Base-by-base conservation (phyloP, 1,140 invertebrate genomes). In the Chlorops oryzae region DNA sequence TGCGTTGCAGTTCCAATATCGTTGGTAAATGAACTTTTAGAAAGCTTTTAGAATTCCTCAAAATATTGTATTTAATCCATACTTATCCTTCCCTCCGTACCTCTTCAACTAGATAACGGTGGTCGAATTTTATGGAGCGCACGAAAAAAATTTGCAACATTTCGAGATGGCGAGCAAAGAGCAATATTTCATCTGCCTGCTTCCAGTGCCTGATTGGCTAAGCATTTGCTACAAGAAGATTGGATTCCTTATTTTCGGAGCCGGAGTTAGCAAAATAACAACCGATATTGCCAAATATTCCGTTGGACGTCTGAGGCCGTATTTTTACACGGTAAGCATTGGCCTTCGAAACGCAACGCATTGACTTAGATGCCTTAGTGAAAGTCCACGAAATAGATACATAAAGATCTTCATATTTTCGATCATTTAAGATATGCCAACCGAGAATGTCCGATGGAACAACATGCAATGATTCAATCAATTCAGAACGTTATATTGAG, bases 201-300 rank as follows among this genome's bases (percentile, higher is more conserved):
- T 73, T 23, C 77, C 77, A 34, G 74, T 88, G 23, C 84, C 84
- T 2, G 65, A 77, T 1, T 90, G 86, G 85, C 53, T 86, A 0
- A 77, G 81, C 70, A 79, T 79, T 50, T 77, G 80, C 5, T 90
- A 91, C 63, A 77, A 78, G 38, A 80, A 81, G 49, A 74, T 90
- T 15, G 85, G 86, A 2, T 74, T 88, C 2, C 94, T 94, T 64
- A 79, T 84, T 20, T 93, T 93, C 66, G 92, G 91, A 0, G 82
- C 86, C 34, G 83, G 82, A 1, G 81, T 84, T 34, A 87, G 85
- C 35, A 86, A 91, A 72, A 72, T 92, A 3, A 82, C 84, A 2
- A 94, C 90, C 2, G 91, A 96, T 59, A 82, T 95, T 58, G 88
- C 86, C 18, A 97, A 96, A 73, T 96, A 94, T 62, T 83, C 85